These are phyloP conservation scores for Lysandra coridon DNA, from an alignment of 2,888 invertebrate genomes.

Conservation along the genomic window DNA sequence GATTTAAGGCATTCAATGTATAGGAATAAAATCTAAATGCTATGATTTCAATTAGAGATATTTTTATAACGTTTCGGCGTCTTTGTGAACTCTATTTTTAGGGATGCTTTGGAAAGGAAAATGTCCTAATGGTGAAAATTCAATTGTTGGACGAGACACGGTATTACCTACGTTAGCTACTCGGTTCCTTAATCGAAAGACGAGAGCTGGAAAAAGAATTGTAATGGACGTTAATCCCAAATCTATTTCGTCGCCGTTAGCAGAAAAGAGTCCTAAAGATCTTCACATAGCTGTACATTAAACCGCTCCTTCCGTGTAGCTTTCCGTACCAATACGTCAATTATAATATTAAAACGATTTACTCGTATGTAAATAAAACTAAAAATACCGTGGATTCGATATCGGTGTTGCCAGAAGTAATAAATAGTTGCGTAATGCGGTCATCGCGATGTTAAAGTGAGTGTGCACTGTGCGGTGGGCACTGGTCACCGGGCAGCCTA, in stretches of 20 bases:
- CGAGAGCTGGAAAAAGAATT: not conserved
- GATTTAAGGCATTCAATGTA: conserved; percentile 65
- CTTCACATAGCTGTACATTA: not conserved
- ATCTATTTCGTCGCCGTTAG: not conserved
- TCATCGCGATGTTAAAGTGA: conserved; percentile 18
- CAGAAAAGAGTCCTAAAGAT: not conserved
- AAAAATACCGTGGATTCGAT: conserved; percentile 7
- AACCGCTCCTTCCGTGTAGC: not conserved
- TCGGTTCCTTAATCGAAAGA: conserved; percentile 1
- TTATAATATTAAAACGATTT: not conserved
- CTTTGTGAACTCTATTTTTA: not conserved
- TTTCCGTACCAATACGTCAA: not conserved
- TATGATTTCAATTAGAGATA: conserved; percentile 49
- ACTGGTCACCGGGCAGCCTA: conserved; percentile 32
- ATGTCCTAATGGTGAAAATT: not conserved
- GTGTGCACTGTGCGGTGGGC: not conserved
- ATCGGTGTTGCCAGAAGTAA: conserved; percentile 26
- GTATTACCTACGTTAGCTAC: not conserved
- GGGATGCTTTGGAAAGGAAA: not conserved
- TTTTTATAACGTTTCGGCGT: conserved; percentile 9
- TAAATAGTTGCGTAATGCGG: conserved; percentile 4
- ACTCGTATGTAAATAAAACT: conserved; percentile 14
- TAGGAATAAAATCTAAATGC: conserved; percentile 56
- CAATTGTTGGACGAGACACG: not conserved
- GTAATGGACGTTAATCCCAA: conserved; percentile 8